phyloP scores from a whole-genome alignment of 2,113 vertebrate species.

The Stigmatopora nigra region DNA sequence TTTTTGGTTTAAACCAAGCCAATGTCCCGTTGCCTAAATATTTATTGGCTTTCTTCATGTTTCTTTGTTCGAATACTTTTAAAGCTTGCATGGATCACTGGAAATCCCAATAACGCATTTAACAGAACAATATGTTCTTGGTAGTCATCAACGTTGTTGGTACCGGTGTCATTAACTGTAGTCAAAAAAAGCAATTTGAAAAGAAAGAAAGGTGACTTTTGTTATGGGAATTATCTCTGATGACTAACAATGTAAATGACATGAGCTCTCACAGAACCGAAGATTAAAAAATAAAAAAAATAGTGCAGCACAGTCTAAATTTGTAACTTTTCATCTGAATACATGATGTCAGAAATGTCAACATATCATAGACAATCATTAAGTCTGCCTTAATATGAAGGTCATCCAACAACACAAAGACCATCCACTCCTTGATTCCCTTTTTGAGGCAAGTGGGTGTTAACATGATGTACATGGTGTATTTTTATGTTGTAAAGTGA shows the following conservation, averaged over 20 bases:
- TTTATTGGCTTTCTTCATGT: background rate
- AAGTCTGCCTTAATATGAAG: constrained; percentile 55
- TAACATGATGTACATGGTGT: constrained; percentile 51
- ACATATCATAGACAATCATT: constrained; percentile 58
- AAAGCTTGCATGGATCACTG: background rate
- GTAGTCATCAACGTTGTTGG: constrained; percentile 8
- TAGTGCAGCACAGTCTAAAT: constrained; percentile 26
- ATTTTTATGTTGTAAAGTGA: constrained; percentile 69
- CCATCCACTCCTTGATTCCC: constrained; percentile 15
- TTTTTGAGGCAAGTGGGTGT: constrained; percentile 26
- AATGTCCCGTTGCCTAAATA: background rate
- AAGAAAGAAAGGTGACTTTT: background rate
- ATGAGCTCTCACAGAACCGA: background rate
- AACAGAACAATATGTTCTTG: constrained; percentile 4
- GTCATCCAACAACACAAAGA: constrained; percentile 8
- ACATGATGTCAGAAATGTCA: constrained; percentile 13
- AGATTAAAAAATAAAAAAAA: constrained; percentile 2
- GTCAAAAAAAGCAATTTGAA: constrained; percentile 8
- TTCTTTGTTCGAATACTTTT: background rate
- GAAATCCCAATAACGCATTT: background rate
- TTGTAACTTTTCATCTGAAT: constrained; percentile 10
- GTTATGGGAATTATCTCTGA: background rate
- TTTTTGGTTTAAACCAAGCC: background rate
- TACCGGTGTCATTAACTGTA: constrained; percentile 11
- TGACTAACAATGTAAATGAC: background rate